Evolutionary conservation across 2,888 invertebrate genomes (phyloP).

Genomic region (Spisula subtruncata): DNA sequence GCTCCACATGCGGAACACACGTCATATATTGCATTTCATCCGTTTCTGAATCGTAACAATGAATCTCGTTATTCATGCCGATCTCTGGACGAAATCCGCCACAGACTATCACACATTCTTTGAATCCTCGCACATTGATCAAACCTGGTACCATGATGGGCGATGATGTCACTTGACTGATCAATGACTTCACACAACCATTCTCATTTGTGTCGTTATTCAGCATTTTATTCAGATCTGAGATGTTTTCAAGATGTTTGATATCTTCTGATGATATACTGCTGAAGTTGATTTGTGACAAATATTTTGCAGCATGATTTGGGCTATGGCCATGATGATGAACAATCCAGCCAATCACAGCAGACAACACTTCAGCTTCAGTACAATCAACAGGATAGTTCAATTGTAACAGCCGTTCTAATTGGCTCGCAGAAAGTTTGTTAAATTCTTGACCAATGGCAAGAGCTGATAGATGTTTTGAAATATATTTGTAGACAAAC

Average conservation of each 20-base stretch:
- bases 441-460: constrained; percentile 90
- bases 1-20: constrained; percentile 92
- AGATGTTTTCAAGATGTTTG: constrained; percentile 58
- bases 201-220: constrained; percentile 38
- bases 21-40: constrained; percentile 91
- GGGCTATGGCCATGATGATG: constrained; percentile 87
- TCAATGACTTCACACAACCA: constrained; percentile 28
- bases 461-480: constrained; percentile 90
- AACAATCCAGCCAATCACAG: constrained; percentile 90
- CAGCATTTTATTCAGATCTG: constrained; percentile 64
- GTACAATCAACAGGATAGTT: constrained; percentile 92
- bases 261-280: constrained; percentile 84
- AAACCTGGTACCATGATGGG: constrained; percentile 64
- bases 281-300: constrained; percentile 89
- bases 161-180: constrained; percentile 12
- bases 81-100: constrained; percentile 90
- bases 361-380: constrained; percentile 90
- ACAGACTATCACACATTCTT: constrained; percentile 91
- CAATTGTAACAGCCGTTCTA: constrained; percentile 90
- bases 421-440: constrained; percentile 90
- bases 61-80: constrained; percentile 91
- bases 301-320: constrained; percentile 88
- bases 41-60: constrained; percentile 90
- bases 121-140: constrained; percentile 90
- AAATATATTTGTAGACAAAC: constrained; percentile 91